These are phyloP conservation scores for Aspidoscelis tigris DNA, from an alignment of 2,113 vertebrate species.

Conservation along the genomic window DNA sequence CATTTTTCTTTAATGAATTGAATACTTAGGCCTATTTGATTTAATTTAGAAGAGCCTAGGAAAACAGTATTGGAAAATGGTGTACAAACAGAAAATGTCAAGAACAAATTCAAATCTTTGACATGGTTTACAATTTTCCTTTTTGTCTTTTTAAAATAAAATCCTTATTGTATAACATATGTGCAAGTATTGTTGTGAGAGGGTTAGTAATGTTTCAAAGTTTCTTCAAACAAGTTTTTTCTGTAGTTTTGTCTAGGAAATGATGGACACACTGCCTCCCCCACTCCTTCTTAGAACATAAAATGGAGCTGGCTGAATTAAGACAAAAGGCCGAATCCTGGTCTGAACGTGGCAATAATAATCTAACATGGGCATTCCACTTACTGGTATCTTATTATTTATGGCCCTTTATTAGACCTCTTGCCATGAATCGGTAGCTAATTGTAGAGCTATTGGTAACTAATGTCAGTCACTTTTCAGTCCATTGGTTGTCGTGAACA, in stretches of 20 bases:
- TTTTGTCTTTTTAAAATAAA: background rate
- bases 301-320: background rate
- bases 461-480: background rate
- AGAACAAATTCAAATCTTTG: slow-evolving; percentile 16
- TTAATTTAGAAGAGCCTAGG: slow-evolving; percentile 42
- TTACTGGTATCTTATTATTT: no score
- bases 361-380: no score
- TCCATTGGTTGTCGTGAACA: background rate
- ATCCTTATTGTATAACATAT: background rate
- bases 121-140: background rate
- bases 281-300: background rate
- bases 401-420: background rate
- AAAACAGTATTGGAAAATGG: slow-evolving; percentile 25
- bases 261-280: background rate
- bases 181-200: background rate
- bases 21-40: slow-evolving; percentile 52
- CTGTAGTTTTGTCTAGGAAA: background rate
- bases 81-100: slow-evolving; percentile 15
- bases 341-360: background rate
- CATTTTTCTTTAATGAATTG: slow-evolving; percentile 60
- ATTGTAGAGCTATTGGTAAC: background rate
- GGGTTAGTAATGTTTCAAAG: background rate
- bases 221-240: background rate
- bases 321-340: background rate
- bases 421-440: no score